These are phyloP conservation scores for Achlya flavicornis DNA, from an alignment of 2,888 invertebrate genomes.

Conservation along the genomic window DNA sequence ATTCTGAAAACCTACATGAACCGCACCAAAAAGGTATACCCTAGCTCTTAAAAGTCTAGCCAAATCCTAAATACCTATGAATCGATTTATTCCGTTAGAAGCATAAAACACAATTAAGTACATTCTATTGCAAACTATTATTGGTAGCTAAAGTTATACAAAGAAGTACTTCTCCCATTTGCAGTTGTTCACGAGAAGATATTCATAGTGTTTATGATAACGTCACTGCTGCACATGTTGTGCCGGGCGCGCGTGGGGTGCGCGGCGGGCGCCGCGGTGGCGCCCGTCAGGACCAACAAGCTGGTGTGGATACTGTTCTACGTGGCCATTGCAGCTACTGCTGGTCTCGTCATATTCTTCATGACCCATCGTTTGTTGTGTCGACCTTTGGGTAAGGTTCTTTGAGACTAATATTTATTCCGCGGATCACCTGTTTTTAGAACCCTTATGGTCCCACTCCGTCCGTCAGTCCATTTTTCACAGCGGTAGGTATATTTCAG, in stretches of 20 bases:
- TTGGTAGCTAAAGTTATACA: no score
- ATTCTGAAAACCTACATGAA: no score
- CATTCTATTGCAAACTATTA: no score
- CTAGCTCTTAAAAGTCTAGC: neutral
- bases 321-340: constrained; percentile 90
- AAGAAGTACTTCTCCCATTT: constrained; percentile 46
- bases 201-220: constrained; percentile 95
- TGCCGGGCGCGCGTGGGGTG: constrained; percentile 77
- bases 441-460: no score
- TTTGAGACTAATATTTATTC: neutral
- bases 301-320: constrained; percentile 86
- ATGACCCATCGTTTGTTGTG: constrained; percentile 94
- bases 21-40: neutral
- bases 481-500: no score
- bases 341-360: constrained; percentile 94
- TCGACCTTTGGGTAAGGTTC: constrained; percentile 91
- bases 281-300: constrained; percentile 87
- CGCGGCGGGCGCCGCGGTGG: constrained; percentile 70
- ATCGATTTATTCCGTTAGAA: no score
- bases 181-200: constrained; percentile 95
- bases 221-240: constrained; percentile 92
- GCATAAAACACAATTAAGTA: no score
- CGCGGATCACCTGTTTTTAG: no score
- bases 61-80: no score
- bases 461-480: no score